A percentile compares a stretch with the other conserved stretches of the same genome.
Conservation (phyloP, 2,113 vertebrate genomes). For the Bothrops jararaca region DNA sequence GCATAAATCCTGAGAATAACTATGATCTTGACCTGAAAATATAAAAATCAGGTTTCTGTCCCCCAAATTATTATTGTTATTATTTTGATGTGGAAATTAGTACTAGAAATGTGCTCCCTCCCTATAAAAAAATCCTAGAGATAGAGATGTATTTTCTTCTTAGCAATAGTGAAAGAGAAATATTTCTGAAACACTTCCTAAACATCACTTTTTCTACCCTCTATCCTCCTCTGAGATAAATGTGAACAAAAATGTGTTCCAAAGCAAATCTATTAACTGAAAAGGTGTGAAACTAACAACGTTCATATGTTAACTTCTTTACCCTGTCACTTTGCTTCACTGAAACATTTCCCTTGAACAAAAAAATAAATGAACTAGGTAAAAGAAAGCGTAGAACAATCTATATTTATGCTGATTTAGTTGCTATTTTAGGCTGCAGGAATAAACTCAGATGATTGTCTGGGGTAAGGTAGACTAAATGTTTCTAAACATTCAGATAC, state of each 20-base stretch:
- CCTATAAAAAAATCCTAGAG: background rate
- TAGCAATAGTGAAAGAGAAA: background rate
- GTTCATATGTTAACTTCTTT: constrained; percentile 2
- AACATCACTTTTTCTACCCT: background rate
- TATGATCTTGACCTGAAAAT: background rate
- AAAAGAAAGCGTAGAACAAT: background rate
- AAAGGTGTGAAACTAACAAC: background rate
- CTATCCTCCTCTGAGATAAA: background rate
- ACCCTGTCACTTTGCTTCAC: background rate
- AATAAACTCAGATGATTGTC: background rate
- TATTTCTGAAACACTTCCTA: background rate
- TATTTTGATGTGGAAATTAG: background rate
- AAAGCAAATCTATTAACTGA: constrained; percentile 13
- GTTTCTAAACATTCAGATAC: background rate
- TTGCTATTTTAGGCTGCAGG: too few relatives aligned
- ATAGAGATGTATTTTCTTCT: background rate
- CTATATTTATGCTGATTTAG: background rate
- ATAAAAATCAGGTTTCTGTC: background rate
- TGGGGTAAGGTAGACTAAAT: background rate
- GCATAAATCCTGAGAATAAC: background rate
- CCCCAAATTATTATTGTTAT: background rate
- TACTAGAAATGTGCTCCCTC: background rate
- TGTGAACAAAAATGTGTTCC: background rate
- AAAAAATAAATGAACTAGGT: background rate
- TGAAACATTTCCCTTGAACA: background rate